Base-by-base conservation (phyloP, 2,888 invertebrate species). In the Apoderus coryli region DNA sequence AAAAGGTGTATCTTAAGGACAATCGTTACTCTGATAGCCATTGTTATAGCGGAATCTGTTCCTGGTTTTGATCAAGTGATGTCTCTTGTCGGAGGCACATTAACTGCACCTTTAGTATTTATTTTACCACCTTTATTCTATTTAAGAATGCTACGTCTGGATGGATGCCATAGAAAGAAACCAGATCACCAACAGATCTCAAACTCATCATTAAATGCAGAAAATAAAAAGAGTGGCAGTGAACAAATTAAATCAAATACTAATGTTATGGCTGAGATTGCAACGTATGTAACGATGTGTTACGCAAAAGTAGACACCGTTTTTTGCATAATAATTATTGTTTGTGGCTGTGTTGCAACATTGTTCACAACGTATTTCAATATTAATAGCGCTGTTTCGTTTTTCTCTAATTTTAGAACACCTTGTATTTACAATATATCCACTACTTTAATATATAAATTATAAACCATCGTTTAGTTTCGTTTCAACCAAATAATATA, bases 41-140 rank as follows among this genome's bases (percentile, higher is more conserved):
- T 89, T 4, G 66, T 82, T 15, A 60, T 88, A 3, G 85, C 80
- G 0, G 84, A 85, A 56, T 68, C 78, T 0, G 74, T 89, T 1
- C 88, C 90, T 1, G 66, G 77, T 39, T 88, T 90, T 50, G 86
- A 88, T 46, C 62, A 85, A 11, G 77, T 89, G 7, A 79, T 89
- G 75, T 76, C 84, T 2, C 60, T 89, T 1, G 72, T 89, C 6
- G 89, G 90, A 1, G 86, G 85, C 3, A 77, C 82, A 0, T 63
- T 89, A 3, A 79, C 78, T 0, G 82, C 85, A 0, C 80, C 88
- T 0, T 57, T 88, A 7, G 77, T 86, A 45, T 89, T 88, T 42
- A 69, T 90, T 35, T 67, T 84, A 34, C 89, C 89, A 0, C 81
- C 88, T 0, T 44, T 88, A 23, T 72, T 89, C 47, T 88, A 86